phyloP scores from a whole-genome alignment of 2,888 invertebrate species.

The Pheosia tremula region DNA sequence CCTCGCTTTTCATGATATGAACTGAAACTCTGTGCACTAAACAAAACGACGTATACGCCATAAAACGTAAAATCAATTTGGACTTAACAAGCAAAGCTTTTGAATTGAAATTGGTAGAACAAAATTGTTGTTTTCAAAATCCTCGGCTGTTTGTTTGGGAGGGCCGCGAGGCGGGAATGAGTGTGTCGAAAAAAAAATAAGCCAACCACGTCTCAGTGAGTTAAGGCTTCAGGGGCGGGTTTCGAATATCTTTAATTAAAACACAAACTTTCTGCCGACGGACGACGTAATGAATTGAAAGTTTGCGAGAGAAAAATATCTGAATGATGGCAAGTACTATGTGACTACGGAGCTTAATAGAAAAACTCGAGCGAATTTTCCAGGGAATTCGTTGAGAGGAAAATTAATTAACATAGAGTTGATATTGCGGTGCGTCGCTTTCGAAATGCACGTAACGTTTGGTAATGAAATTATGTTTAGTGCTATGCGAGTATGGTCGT shows the following conservation, averaged over 20 bases:
- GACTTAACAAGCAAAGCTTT: neutral
- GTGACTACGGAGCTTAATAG: slow-evolving; percentile 40
- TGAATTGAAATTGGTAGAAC: slow-evolving; percentile 13
- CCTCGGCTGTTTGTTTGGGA: slow-evolving; percentile 82
- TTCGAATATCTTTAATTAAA: slow-evolving; percentile 83
- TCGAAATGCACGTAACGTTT: slow-evolving; percentile 34
- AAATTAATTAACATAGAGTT: slow-evolving; percentile 53
- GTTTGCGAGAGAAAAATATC: slow-evolving; percentile 56
- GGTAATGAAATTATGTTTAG: slow-evolving; percentile 15
- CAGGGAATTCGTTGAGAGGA: slow-evolving; percentile 40
- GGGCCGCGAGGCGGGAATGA: slow-evolving; percentile 84
- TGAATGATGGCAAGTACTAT: slow-evolving; percentile 37
- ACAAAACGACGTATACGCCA: slow-evolving; percentile 50
- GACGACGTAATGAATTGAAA: slow-evolving; percentile 70
- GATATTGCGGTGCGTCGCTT: slow-evolving; percentile 41
- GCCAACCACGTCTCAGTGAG: slow-evolving; percentile 83
- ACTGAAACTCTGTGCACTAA: slow-evolving; percentile 63
- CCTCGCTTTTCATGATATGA: slow-evolving; percentile 80
- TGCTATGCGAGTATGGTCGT: neutral
- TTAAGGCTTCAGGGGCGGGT: slow-evolving; percentile 81
- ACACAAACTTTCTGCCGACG: slow-evolving; percentile 68
- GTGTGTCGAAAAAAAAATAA: slow-evolving; percentile 82
- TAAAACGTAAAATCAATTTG: slow-evolving; percentile 19
- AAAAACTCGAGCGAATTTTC: slow-evolving; percentile 42
- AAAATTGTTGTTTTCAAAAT: slow-evolving; percentile 76